These are phyloP conservation scores for Tupaia tana DNA, from an alignment of 2,113 vertebrate genomes.

Conservation along the genomic window DNA sequence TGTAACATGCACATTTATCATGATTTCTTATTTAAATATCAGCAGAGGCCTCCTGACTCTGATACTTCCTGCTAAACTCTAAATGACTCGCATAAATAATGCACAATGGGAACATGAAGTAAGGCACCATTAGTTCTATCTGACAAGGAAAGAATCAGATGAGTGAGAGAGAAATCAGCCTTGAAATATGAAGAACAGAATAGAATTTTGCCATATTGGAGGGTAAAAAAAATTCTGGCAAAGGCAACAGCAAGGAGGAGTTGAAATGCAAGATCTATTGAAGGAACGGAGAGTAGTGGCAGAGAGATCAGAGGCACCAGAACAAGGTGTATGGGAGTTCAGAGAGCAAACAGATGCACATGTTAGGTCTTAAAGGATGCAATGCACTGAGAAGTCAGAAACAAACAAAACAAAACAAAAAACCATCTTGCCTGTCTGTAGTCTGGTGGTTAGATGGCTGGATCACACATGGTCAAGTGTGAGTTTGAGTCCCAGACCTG, in stretches of 20 bases:
- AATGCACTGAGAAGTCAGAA: not conserved
- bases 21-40: slow-evolving; percentile 49
- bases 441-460: no score
- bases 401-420: no score
- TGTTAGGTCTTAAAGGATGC: not conserved
- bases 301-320: not conserved
- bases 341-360: not conserved
- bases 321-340: not conserved
- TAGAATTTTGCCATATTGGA: not conserved
- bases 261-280: not conserved
- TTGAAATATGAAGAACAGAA: not conserved
- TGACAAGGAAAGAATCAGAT: not conserved
- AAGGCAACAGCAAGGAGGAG: not conserved
- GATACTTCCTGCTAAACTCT: not conserved
- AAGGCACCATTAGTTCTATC: not conserved
- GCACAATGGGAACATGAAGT: not conserved
- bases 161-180: not conserved
- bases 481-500: no score
- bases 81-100: not conserved
- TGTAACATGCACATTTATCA: not conserved
- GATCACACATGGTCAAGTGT: no score
- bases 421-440: no score
- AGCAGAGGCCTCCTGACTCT: not conserved
- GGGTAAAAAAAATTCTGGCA: not conserved
- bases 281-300: not conserved